Base-by-base conservation (phyloP, 2,113 vertebrate species). In the Sapajus apella region DNA sequence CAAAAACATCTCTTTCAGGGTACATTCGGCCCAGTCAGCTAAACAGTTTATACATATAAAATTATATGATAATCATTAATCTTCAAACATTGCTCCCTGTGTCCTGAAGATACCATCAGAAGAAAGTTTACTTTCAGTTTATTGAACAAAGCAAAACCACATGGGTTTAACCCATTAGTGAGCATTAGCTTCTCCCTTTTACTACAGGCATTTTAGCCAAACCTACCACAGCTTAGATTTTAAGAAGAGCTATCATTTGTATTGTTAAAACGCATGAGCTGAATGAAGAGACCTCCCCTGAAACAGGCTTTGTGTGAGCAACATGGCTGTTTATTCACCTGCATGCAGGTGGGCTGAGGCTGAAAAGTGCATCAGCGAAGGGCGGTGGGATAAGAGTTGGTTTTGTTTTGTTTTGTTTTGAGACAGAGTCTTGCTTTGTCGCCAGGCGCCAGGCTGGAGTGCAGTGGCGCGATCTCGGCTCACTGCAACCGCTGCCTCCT, bases 141-240 rank as follows among this genome's bases (percentile, higher is more conserved):
- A 91, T 47, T 93, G 72, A 97, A 81, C 35, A 73, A 85, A 81
- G 45, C 32, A 90, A 89, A 97, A 82, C 37, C 6, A 77, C 55
- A 8, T 85, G 84, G 14, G 37, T 88, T 94, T 87, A 90, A 94
- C 90, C 93, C 14, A 25, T 66, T 84, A 66, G 66, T 96, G 58
- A 82, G 35, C 17, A 75, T 95, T 93, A 82, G 8, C 75, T 95
- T 87, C 1, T 94, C 61, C 47, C 45, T 95, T 91, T 87, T 25
- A 79, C 18, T 32, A 94, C 23, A 80, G 56, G 27, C 68, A 73
- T 89, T 97, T 30, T 30, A 85, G 43, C 32, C 79, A 76, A 87
- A 95, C 55, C 66, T 45, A 58, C 45, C 21, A 11, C 61, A 64
- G 45, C 40, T 27, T 92, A 90, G 58, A 85, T 91, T 89, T 95